Evolutionary conservation across 2,113 vertebrate species (phyloP), one percentile per base, ranked within the genome.

Genomic region (Holacanthus passer): DNA sequence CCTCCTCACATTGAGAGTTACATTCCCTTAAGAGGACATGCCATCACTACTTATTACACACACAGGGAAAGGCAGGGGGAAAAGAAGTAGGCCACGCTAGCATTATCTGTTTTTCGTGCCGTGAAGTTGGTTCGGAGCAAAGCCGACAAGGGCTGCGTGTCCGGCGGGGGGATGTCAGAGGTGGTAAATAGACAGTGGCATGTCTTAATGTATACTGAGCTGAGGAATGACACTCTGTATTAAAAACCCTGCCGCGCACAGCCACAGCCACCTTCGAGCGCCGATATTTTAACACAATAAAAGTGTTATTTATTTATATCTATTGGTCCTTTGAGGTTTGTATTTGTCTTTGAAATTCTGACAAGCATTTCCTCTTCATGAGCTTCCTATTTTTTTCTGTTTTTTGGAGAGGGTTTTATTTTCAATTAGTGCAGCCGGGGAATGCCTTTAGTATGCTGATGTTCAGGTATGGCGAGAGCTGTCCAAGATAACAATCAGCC

Each of bases 41-140:
- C 77, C 89, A 93, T 93, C 87, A 89, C 87, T 90, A 81, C 89
- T 92, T 93, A 94, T 94, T 92, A 91, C 85, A 82, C 83, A 87
- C 84, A 83, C 16, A 53, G 82, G 81, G 81, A 87, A 89, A 84
- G 82, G 70, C 81, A 83, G 76, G 66, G 65, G 62, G 29, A 48
- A 56, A 90, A 89, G 86, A 93, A 94, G 86, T 93, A 91, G 86
- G 92, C 82, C 94, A 90, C 19, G 56, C 74, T 60, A 80, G 83
- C 87, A 86, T 92, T 90, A 92, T 93, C 84, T 89, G 86, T 86
- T 92, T 91, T 85, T 81, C 87, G 77, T 82, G 86, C 74, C 29
- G 69, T 87, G 77, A 84, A 88, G 80, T 81, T 59, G 75, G 78
- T 87, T 79, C 24, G 41, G 59, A 89, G 84, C 75, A 87, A 86